These are phyloP conservation scores for Drosophila kurseongensis DNA, from an alignment of 1,140 invertebrate genomes.

Conservation along the genomic window DNA sequence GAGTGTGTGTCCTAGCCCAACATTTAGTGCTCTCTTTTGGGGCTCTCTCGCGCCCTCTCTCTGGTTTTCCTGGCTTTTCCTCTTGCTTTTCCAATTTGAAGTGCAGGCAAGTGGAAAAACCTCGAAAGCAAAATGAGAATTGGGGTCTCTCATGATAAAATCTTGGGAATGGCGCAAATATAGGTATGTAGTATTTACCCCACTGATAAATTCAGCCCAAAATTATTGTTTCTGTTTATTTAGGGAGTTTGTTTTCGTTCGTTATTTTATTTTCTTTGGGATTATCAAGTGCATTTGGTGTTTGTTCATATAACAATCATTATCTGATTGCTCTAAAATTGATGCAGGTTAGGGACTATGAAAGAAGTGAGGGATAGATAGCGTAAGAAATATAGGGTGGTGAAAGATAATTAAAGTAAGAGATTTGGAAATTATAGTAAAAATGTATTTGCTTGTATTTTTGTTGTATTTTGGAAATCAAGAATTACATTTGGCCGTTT, in stretches of 20 bases:
- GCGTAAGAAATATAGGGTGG: not conserved
- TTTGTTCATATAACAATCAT: conserved; percentile 14
- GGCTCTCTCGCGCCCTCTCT: conserved; percentile 8
- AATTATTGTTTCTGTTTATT: conserved; percentile 39
- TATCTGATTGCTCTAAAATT: conserved; percentile 46
- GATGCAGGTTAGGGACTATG: conserved; percentile 69
- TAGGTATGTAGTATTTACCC: not conserved
- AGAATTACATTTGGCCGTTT: not conserved
- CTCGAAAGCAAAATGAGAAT: conserved; percentile 42
- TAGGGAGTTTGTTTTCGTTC: conserved; percentile 21
- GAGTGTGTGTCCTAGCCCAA: conserved; percentile 68
- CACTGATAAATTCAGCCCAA: conserved; percentile 15
- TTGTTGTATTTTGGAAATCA: not conserved
- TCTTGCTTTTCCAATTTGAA: conserved; percentile 61
- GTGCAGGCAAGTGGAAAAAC: conserved; percentile 64
- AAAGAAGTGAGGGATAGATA: not conserved
- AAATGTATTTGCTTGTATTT: not conserved
- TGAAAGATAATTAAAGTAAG: not conserved
- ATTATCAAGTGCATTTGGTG: conserved; percentile 61
- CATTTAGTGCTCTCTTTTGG: conserved; percentile 21
- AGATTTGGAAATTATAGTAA: not conserved
- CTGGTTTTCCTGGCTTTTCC: conserved; percentile 23
- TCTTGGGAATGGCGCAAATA: conserved; percentile 10
- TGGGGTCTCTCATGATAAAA: conserved; percentile 19
- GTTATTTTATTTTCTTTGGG: conserved; percentile 10